Base-by-base conservation (phyloP, 2,888 invertebrate species). In the Ecdyonurus torrentis region DNA sequence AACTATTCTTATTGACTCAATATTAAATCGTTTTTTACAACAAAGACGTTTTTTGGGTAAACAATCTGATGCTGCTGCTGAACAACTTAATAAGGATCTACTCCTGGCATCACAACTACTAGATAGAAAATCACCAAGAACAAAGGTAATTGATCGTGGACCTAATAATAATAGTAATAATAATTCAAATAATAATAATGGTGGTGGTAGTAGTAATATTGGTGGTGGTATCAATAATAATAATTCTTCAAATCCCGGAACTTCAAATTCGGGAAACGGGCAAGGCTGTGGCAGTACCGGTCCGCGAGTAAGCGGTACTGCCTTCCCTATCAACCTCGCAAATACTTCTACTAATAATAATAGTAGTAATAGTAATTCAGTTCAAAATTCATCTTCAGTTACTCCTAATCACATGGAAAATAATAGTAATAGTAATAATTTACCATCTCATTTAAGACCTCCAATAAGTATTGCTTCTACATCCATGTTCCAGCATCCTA, bases 81-180 rank as follows among this genome's bases (percentile, higher is more conserved):
- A 91, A 71, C 89, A 90, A 73, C 78, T 91, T 65, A 90, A 88
- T 76, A 90, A 91, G 76, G 91, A 91, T 74, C 78, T 90, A 68
- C 75, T 90, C 74, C 80, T 89, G 75, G 90, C 89, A 67, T 87
- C 87, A 68, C 87, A 90, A 71, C 78, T 90, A 68, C 79, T 90
- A 67, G 91, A 91, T 71, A 79, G 90, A 70, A 91, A 91, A 74
- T 89, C 91, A 52, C 91, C 91, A 24, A 81, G 89, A 69, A 84
- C 84, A 69, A 88, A 88, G 76, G 83, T 83, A 66, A 82, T 82
- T 66, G 88, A 88, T 71, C 77, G 85, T 69, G 84, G 79, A 1
- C 61, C 72, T 77, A 76, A 71, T 81, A 81, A 73, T 67, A 69
- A 69, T 23, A 72, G 66, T 50, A 58, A 61, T 65, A 69, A 64